Base-by-base conservation (phyloP, 2,113 vertebrate genomes). In the Epinephelus fuscoguttatus region DNA sequence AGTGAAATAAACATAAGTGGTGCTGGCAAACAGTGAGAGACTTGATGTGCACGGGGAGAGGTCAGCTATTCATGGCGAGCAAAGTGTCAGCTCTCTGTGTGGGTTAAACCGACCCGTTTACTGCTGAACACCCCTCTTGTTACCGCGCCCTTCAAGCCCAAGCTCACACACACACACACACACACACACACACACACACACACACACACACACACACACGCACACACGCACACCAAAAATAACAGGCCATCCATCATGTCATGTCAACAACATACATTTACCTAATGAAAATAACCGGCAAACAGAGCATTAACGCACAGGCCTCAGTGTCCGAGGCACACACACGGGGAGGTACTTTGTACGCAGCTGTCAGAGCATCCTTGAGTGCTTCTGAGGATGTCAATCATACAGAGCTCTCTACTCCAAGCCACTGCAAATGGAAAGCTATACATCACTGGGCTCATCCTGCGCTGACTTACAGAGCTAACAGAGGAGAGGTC, bases 231-330 rank as follows among this genome's bases (percentile, higher is more conserved):
- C 30, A 79, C 87, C 75, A 86, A 80, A 88, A 91, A 90, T 90
- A 93, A 84, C 88, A 63, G 60, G 13, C 75, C 83, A 87, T 93
- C 86, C 86, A 81, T 93, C 91, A 92, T n/a, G 17, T 83, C 80
- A 67, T 69, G 88, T 90, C 91, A 90, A 76, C 92, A 90, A 84
- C 88, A 85, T 88, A 71, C 89, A 93, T 94, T 92, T 92, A 89
- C 83, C 68, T 89, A 91, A 93, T 93, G 89, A 91, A 91, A 92
- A 92, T 70, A 92, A 84, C 69, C n/a, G 9, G 68, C 88, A 82
- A 85, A 87, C 75, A 82, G 77, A 84, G 69, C 85, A 80, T 88
- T 85, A 86, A 79, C n/a, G 15, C 56, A 5, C 30, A 7, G 64
- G 83, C 27, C 37, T 64, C 68, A 37, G 60, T 40, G 78, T 53